Percentiles rank a stretch among this genome's conserved stretches.
Conservation (phyloP, 2,888 invertebrate species). For the Dicycla oo region DNA sequence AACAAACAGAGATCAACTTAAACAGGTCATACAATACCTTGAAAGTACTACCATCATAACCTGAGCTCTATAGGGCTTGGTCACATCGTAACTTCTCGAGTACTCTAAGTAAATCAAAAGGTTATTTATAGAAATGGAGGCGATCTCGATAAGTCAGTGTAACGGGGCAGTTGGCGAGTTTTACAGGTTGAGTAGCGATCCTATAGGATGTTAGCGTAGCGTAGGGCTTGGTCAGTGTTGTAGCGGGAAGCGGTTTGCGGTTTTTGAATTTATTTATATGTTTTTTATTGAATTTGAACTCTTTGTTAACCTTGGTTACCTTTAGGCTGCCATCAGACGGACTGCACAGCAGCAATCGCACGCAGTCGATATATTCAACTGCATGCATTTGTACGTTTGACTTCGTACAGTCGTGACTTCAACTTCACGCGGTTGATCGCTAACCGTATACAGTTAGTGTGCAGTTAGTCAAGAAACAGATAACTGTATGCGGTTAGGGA, state of each 20-base stretch:
- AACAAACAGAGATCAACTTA: constrained; percentile 6
- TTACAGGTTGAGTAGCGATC: constrained; percentile 45
- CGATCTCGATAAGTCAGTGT: constrained; percentile 48
- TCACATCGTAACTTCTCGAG: constrained; percentile 27
- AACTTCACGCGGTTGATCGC: too few relatives aligned
- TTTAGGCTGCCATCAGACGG: too few relatives aligned
- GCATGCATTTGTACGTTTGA: too few relatives aligned
- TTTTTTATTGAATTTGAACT: background rate
- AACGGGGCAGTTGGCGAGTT: constrained; percentile 54
- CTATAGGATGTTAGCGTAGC: background rate
- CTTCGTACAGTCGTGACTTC: too few relatives aligned
- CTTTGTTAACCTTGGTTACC: background rate
- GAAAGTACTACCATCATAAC: background rate
- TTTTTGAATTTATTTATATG: background rate
- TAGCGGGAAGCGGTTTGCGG: background rate
- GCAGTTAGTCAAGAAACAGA: too few relatives aligned
- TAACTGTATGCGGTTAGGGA: too few relatives aligned
- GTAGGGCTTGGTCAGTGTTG: constrained; percentile 9
- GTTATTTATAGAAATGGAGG: constrained; percentile 53
- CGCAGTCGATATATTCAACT: too few relatives aligned
- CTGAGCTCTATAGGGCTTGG: constrained; percentile 17
- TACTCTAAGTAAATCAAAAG: constrained; percentile 37
- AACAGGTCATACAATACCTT: background rate
- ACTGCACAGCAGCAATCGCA: too few relatives aligned
- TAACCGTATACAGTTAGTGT: too few relatives aligned